Evolutionary conservation across 2,113 vertebrate genomes (phyloP).

Genomic region (Lipotes vexillifer): DNA sequence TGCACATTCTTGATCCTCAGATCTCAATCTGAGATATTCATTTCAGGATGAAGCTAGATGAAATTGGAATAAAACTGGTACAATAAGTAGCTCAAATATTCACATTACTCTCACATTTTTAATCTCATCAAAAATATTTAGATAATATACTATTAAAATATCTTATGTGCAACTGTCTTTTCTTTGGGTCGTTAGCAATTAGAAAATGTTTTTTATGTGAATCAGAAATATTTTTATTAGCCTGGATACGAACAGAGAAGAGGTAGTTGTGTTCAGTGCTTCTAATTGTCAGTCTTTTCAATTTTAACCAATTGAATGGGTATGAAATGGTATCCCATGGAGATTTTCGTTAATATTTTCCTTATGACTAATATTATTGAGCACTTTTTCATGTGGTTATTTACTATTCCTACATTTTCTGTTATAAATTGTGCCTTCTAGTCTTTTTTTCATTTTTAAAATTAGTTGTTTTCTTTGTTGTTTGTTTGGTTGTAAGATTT

Average conservation of each 20-base stretch:
- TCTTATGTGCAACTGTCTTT: background rate
- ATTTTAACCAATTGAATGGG: background rate
- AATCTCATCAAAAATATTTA: background rate
- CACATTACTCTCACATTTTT: background rate
- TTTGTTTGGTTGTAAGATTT: background rate
- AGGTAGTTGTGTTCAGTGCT: background rate
- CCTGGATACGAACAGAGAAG: background rate
- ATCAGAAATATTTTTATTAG: background rate
- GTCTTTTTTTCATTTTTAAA: background rate
- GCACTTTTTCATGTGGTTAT: background rate
- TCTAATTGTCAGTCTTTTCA: background rate
- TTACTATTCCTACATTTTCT: background rate
- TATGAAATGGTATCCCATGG: background rate
- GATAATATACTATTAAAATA: background rate
- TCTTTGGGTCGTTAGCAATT: background rate
- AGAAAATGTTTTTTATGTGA: background rate
- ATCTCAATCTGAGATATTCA: background rate
- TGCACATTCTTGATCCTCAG: background rate
- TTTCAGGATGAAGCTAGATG: background rate
- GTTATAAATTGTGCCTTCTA: background rate
- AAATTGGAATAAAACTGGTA: background rate
- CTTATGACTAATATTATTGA: background rate
- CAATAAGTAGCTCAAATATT: background rate
- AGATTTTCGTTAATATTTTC: background rate
- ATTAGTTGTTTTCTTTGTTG: background rate